Base-by-base conservation (phyloP, 1,140 invertebrate species). In the Nomia melanderi region DNA sequence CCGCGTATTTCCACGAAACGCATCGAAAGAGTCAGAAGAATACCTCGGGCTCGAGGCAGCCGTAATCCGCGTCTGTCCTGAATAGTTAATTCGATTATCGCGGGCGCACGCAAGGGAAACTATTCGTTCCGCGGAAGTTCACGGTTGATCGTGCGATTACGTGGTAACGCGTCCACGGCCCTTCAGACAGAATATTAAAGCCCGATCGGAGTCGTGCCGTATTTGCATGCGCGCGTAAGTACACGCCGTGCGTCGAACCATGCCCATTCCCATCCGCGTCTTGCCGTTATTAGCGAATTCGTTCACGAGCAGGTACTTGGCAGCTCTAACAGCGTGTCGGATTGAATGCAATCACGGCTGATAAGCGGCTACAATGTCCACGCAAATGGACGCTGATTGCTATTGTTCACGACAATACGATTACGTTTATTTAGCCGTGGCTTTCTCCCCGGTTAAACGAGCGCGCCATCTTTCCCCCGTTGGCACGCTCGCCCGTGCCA, bases 271-370 rank as follows among this genome's bases (percentile, higher is more conserved):
- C 33, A 36, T 36, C 5, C 27, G n/a, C 17, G 25, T 25, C 66
- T 9, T 14, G 25, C 36, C 44, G 14, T 73, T 66, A 41, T 75
- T 75, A 66, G 17, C 41, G 39, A 75, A 75, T 56, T 65, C 62
- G 60, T 74, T 66, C 54, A 65, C 73, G 64, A 76, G 65, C 73
- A 60, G 73, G 73, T 69, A 76, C 54, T 76, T 76, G 65, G 65
- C 73, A 76, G 65, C 54, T 1, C n/a, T n/a, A 59, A 66, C 73
- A 56, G 23, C 54, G 41, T 59, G 41, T 53, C 73, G 65, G 25
- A 76, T 76, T 69, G 65, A 76, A 76, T 76, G 65, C 53, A 76
- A 76, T 76, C 54, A 76, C 64, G 27, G 20, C 73, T 76, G 65
- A 76, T 76, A 76, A 76, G 27, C 72, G 20, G 53, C 62, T 12